Conservation (phyloP, 2,888 invertebrate genomes). For the Drosophila colorata region DNA sequence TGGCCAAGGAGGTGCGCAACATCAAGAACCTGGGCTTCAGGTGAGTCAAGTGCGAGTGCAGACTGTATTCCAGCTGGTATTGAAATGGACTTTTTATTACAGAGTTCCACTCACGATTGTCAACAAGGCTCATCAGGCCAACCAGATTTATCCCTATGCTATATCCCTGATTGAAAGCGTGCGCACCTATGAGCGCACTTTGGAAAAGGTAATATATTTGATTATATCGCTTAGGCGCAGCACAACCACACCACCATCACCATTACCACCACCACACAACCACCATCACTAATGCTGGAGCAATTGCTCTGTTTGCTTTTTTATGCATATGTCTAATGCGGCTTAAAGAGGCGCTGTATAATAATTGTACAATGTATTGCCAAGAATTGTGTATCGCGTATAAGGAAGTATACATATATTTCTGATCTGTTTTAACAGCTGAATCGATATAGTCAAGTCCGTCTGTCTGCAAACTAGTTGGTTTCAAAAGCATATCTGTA, state of each 20-base stretch:
- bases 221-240: background rate
- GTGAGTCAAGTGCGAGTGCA: conserved; percentile 75
- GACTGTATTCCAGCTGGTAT: background rate
- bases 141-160: conserved; percentile 99
- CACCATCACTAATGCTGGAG: conserved; percentile 34
- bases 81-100: conserved; percentile 30
- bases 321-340: conserved; percentile 27
- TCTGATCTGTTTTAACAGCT: too few relatives aligned
- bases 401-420: too few relatives aligned
- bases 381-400: too few relatives aligned
- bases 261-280: conserved; percentile 24
- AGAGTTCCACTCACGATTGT: conserved; percentile 98
- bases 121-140: conserved; percentile 99
- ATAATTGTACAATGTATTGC: too few relatives aligned
- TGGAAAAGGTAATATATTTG: conserved; percentile 94
- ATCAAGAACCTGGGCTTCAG: conserved; percentile 96
- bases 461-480: too few relatives aligned
- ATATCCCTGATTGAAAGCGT: conserved; percentile 99
- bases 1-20: conserved; percentile 99
- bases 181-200: conserved; percentile 97
- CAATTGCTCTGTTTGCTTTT: conserved; percentile 40
- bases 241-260: conserved; percentile 25
- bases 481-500: too few relatives aligned
- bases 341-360: too few relatives aligned
- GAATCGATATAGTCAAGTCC: too few relatives aligned